Base-by-base conservation (phyloP, 2,888 invertebrate genomes). In the Sipunculus nudus region DNA sequence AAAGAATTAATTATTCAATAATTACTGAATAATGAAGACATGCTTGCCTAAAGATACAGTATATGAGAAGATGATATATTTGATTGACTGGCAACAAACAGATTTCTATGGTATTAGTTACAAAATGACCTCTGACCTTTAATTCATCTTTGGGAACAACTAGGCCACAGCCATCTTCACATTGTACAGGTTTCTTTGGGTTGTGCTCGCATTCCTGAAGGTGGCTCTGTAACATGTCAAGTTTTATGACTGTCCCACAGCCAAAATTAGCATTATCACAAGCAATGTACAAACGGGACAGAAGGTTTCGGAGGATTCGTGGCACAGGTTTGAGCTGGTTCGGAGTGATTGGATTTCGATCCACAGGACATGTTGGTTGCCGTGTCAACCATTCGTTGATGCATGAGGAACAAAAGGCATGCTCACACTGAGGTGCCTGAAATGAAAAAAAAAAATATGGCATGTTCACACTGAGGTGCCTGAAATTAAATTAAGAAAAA, bases 391-490 rank as follows among this genome's bases (percentile, higher is more conserved):
- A 97, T 85, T 96, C 94, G 65, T 92, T 92, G 75, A 97, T 97
- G 84, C 96, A 97, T 50, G 89, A 89, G 75, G 78, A 89, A 84
- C 96, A 97, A 85, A 96, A 97, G 58, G 96, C 95, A 86, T 97
- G 96, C 83, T 97, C 96, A 85, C 96, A 97, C 75, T 90, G 90
- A 52, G 94, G 94, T 55, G 96, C 95, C 95, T 94, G 83, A 48
- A 85, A 84, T 64, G 45, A 29, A 52, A 10, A 49, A 25, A 10
- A 5, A 21, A 26, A n/a, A n/a, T n/a, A n/a, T n/a, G 58, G 96
- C 95, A 86, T 97, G 96, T 83, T 97, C 96, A 85, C 96, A 97
- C 75, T 90, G 90, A 52, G 94, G 94, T 55, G 96, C 95, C 95
- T 94, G 83, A 48, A 85, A 84, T 64, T 45, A 29, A 52, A 10